Evolutionary conservation across 2,797 vertebrate genomes (phyloP).

Genomic region (Chrosomus eos): DNA sequence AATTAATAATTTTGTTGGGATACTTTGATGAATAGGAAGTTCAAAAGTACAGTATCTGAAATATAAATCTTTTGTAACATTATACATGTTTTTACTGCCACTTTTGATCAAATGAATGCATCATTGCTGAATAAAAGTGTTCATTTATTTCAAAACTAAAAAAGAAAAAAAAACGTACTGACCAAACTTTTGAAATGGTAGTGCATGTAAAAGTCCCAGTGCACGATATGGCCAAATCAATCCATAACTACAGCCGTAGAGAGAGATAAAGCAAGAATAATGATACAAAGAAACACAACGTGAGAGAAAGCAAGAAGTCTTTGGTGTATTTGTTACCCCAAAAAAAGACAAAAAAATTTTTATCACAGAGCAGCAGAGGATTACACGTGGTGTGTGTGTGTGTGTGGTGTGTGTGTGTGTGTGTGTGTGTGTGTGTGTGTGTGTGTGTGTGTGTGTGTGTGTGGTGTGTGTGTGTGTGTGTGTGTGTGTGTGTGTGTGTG

Average conservation of each 20-base stretch:
- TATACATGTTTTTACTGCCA: neutral
- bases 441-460: too few species aligned
- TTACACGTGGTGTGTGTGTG: neutral
- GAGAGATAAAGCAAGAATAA: neutral
- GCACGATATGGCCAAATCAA: neutral
- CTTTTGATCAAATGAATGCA: neutral
- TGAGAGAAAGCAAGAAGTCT: neutral
- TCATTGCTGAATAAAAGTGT: neutral
- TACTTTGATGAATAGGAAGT: neutral
- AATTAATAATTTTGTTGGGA: too few species aligned
- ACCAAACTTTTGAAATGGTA: neutral
- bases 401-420: neutral
- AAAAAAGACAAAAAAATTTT: neutral
- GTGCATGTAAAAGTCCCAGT: neutral
- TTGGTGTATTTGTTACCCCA: slow-evolving; percentile 1
- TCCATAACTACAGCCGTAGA: neutral
- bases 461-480: too few species aligned
- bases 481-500: too few species aligned
- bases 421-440: too few species aligned
- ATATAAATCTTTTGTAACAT: neutral
- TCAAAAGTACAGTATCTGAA: neutral
- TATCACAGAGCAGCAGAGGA: slow-evolving; percentile 6
- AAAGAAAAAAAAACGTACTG: neutral
- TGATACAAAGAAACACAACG: neutral
- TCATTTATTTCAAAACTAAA: neutral